phyloP scores from a whole-genome alignment of 92 coral and sea anemone genomes.

The Zoanthus sansibaricus region DNA sequence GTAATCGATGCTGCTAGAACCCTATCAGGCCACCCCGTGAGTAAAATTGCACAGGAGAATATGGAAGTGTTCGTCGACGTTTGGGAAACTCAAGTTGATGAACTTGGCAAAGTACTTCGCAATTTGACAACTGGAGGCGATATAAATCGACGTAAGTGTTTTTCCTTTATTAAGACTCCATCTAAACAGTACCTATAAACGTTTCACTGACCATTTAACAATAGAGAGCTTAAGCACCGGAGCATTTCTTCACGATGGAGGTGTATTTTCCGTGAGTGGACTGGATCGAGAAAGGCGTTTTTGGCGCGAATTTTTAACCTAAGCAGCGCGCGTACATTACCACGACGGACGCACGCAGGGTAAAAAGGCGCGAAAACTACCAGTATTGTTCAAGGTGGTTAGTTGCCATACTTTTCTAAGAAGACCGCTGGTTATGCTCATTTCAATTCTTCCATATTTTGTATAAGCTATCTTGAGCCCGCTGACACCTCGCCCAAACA shows the following conservation, averaged over 20 bases:
- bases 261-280: too few species aligned
- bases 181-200: background rate
- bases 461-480: conserved; percentile 57
- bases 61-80: conserved; percentile 98
- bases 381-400: conserved; percentile 34
- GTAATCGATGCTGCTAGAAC: conserved; percentile 97
- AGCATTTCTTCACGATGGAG: too few species aligned
- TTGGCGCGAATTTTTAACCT: too few species aligned
- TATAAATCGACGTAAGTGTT: conserved; percentile 86
- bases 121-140: conserved; percentile 94
- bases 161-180: background rate
- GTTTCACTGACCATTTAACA: background rate
- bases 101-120: conserved; percentile 89
- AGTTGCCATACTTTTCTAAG: conserved; percentile 57
- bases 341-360: too few species aligned
- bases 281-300: too few species aligned
- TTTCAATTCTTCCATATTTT: conserved; percentile 40
- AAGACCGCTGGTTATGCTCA: conserved; percentile 57
- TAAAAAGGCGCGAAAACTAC: background rate
- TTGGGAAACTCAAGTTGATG: conserved; percentile 98
- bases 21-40: conserved; percentile 90
- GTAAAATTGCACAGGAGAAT: conserved; percentile 98
- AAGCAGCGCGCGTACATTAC: too few species aligned
- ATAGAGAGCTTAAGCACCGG: too few species aligned
- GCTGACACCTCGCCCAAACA: conserved; percentile 66